Base-by-base conservation (phyloP, 1,140 invertebrate species). In the Bombus impatiens region DNA sequence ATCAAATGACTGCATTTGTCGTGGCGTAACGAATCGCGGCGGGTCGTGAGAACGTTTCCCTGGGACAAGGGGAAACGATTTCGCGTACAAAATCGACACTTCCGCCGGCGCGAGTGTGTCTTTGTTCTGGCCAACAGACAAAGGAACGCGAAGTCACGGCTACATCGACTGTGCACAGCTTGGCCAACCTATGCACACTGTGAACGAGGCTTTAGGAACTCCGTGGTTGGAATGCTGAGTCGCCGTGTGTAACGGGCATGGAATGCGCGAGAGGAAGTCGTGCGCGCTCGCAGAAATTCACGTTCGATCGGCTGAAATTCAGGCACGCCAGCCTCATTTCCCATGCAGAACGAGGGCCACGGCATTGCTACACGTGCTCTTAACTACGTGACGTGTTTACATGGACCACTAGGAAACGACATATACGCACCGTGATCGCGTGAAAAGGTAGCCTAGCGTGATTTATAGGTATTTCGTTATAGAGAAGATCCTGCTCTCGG, bases 161-260 rank as follows among this genome's bases (percentile, higher is more conserved):
- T 37, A 40, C 47, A 35, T 6, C 37, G 53, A 3, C 9, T 18
- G 35, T 35, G n/a, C 65, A 12, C 5, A 3, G 12, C 32, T 2
- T 25, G 10, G 35, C 32, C 25, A 42, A 47, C 22, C 62, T 62
- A n/a, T 28, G 57, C 13, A 9, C 71, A 22, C 40, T 84, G 77
- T 86, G 88, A 70, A 82, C 86, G 76, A n/a, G 78, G 47, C 83
- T 88, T 88, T 84, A 90, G 79, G 67, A 62, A 87, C 57, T 90
- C 70, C 86, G 84, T 59, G 82, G 68, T 59, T 90, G 89, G 88
- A 90, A 90, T 90, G 84, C 72, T 65, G 57, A 89, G 88, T 89
- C 78, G 84, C 47, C 70, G 87, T 86, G 89, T 88, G 88, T 87
- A 92, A 90, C 91, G 86, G 80, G 87, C 71, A 85, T 84, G 90